These are phyloP conservation scores for Xanthorhoe spadicearia DNA, from an alignment of 2,888 invertebrate species.

Conservation along the genomic window DNA sequence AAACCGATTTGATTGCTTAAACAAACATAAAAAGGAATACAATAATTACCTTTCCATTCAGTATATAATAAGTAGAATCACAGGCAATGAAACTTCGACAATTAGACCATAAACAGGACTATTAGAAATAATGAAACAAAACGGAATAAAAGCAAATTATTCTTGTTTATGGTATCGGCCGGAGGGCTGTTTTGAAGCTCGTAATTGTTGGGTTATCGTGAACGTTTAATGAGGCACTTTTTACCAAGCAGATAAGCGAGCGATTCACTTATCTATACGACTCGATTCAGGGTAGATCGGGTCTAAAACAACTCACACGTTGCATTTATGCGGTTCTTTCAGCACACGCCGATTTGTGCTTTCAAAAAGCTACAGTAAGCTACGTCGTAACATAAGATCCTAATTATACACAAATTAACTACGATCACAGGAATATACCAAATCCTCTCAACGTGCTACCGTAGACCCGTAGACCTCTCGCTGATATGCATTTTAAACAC, in stretches of 20 bases:
- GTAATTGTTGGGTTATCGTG: constrained; percentile 71
- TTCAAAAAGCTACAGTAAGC: neutral
- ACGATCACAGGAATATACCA: neutral
- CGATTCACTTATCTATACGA: constrained; percentile 61
- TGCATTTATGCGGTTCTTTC: constrained; percentile 8
- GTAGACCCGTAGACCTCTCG: constrained; percentile 28
- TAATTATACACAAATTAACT: neutral
- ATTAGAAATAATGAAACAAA: constrained; percentile 28
- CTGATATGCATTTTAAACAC: constrained; percentile 8
- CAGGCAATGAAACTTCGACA: constrained; percentile 17
- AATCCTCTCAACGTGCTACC: constrained; percentile 25
- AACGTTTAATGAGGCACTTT: constrained; percentile 65
- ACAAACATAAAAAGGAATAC: neutral
- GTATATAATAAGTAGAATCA: constrained; percentile 13
- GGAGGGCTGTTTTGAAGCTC: constrained; percentile 48
- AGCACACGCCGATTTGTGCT: neutral
- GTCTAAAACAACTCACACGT: constrained; percentile 21
- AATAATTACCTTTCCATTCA: neutral
- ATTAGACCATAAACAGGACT: constrained; percentile 26
- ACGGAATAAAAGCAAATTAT: constrained; percentile 25
- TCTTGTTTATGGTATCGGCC: constrained; percentile 25
- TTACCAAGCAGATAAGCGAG: constrained; percentile 56
- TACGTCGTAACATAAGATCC: neutral
- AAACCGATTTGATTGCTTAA: constrained; percentile 6
- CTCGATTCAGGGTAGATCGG: constrained; percentile 48